Evolutionary conservation across 2,888 invertebrate species (phyloP), one percentile per base, ranked within the genome.

Genomic region (Marronus borbonicus): DNA sequence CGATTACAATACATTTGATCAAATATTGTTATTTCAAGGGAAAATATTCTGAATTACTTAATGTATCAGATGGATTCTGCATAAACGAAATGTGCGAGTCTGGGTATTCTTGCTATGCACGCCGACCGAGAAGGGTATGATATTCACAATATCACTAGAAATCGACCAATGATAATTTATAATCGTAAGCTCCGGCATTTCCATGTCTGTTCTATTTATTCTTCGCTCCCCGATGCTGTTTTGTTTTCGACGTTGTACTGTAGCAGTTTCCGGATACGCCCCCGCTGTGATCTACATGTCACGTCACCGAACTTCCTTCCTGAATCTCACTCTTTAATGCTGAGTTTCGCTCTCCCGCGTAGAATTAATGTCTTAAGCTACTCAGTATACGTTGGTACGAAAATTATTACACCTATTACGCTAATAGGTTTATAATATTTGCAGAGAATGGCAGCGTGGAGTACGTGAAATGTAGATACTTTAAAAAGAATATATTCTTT

Each of bases 241-340:
- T 83, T 80, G 82, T 81, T 81, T 81, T 81, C 83, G 82, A 79
- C 82, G 81, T 81, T 82, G 81, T 81, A 74, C 72, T 81, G 82
- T 83, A 81, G 82, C 81, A 79, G 81, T 82, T 81, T 81, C 83
- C 82, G 83, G 83, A 83, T 81, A 80, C 79, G 81, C 81, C 82
- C 78, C 83, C 81, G 77, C 81, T 77, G 78, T 80, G 84, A 85
- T 85, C 84, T 85, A 84, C 84, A 84, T 83, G 84, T 83, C 84
- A 83, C 81, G 83, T 82, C 81, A 80, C 76, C 80, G 81, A 80
- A 81, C 80, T 84, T 84, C 83, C 83, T 83, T 83, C 83, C 83
- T 81, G 81, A 76, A 70, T 77, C 77, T 55, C 58, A 76, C 76
- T 66, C 68, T 60, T 39, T 68, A 76, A 68, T 81, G 80, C 82